Evolutionary conservation across 2,888 invertebrate species (phyloP).

Genomic region (Drosophila mettleri): DNA sequence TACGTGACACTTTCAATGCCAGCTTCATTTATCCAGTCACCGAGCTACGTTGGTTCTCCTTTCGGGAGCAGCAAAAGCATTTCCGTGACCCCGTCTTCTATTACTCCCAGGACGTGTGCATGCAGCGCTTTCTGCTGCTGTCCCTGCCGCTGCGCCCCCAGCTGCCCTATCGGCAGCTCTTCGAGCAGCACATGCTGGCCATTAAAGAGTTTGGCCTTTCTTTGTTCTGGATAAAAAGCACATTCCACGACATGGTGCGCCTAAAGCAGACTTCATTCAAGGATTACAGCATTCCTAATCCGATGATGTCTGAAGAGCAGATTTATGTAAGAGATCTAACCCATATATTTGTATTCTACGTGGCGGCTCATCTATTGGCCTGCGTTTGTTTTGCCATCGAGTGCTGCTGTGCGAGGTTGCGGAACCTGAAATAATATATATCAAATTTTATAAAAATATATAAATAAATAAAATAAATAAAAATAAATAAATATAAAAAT

Average conservation of each 20-base stretch:
- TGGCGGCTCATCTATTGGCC: constrained; percentile 12
- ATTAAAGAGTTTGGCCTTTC: constrained; percentile 44
- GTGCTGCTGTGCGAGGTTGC: neutral
- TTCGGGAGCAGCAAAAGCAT: constrained; percentile 52
- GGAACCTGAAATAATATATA: too few species aligned
- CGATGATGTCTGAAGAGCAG: neutral
- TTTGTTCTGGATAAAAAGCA: constrained; percentile 32
- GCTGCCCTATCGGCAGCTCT: constrained; percentile 56
- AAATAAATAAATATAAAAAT: too few species aligned
- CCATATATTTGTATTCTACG: neutral
- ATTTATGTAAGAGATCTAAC: neutral
- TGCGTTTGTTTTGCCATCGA: constrained; percentile 42
- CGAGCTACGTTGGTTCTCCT: constrained; percentile 42
- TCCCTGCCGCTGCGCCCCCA: constrained; percentile 38
- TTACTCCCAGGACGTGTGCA: constrained; percentile 44
- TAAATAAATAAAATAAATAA: too few species aligned
- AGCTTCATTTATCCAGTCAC: constrained; percentile 50
- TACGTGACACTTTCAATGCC: constrained; percentile 48
- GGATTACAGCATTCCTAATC: constrained; percentile 34
- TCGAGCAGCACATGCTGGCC: constrained; percentile 49
- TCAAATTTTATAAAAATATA: too few species aligned
- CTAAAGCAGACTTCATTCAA: constrained; percentile 12
- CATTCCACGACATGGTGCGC: constrained; percentile 49
- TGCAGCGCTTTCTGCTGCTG: constrained; percentile 19
- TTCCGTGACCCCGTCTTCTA: constrained; percentile 51